Conservation (phyloP, 2,113 vertebrate genomes). For the Scomber japonicus region DNA sequence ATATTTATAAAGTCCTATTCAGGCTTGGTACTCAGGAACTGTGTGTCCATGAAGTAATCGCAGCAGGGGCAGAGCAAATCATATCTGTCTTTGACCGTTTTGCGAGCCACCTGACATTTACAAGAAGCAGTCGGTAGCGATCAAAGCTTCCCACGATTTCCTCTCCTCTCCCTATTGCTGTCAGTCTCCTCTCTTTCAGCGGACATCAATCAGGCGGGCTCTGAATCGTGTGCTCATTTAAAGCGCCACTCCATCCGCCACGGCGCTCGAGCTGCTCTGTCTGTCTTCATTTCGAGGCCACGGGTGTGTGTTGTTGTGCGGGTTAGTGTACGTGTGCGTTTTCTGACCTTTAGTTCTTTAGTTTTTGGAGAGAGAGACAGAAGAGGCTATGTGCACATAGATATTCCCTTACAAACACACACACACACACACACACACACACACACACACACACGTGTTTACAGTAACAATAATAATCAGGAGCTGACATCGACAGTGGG, state of each 20-base stretch:
- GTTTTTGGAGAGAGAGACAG: slow-evolving; percentile 18
- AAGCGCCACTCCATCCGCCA: slow-evolving; percentile 33
- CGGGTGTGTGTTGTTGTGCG: slow-evolving; percentile 23
- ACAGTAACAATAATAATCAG: slow-evolving; percentile 46
- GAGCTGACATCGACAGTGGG: slow-evolving; percentile 44
- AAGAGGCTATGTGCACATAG: slow-evolving; percentile 32
- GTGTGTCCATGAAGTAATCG: slow-evolving; percentile 31
- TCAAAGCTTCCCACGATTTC: slow-evolving; percentile 54
- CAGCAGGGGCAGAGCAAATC: slow-evolving; percentile 23
- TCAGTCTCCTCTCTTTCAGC: slow-evolving; percentile 24
- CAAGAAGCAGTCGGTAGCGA: slow-evolving; percentile 62
- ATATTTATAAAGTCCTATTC: slow-evolving; percentile 50
- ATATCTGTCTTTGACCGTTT: slow-evolving; percentile 58
- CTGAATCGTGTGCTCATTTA: slow-evolving; percentile 50
- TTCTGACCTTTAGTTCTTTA: slow-evolving; percentile 43
- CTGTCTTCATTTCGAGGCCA: slow-evolving; percentile 50
- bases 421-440: slow-evolving; percentile 25
- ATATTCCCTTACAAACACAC: slow-evolving; percentile 35
- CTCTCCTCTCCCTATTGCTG: neutral
- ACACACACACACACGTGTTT: slow-evolving; percentile 38
- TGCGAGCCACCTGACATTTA: slow-evolving; percentile 79
- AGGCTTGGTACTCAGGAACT: slow-evolving; percentile 27
- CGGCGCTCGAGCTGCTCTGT: slow-evolving; percentile 21
- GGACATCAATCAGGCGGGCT: slow-evolving; percentile 59
- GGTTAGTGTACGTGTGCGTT: neutral